Evolutionary conservation across 2,113 vertebrate species (phyloP).

Genomic region (Psilopsiagon aurifrons): DNA sequence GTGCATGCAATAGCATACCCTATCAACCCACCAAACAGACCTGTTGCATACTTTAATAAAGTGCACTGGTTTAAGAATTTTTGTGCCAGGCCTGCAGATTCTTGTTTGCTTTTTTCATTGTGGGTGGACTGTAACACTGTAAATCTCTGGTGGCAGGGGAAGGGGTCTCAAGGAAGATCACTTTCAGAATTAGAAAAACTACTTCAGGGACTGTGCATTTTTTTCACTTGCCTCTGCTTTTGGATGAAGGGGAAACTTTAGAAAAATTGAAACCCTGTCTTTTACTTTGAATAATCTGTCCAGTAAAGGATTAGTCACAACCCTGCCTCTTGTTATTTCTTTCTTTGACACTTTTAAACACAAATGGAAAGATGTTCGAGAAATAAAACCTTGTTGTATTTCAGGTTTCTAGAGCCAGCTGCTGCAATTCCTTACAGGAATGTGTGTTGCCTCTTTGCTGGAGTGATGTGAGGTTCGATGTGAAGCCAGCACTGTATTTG

Average conservation of each 20-base stretch:
- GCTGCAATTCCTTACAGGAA: not conserved
- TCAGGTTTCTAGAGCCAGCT: not conserved
- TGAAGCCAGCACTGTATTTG: not conserved
- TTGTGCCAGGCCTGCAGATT: not conserved
- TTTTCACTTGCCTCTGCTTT: not conserved
- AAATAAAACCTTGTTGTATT: not conserved
- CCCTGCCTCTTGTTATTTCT: not conserved
- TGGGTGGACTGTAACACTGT: not conserved
- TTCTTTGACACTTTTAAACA: not conserved
- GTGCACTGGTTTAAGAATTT: not conserved
- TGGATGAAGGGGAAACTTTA: not conserved
- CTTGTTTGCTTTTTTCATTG: not conserved
- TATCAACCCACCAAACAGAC: not conserved
- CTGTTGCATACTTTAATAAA: not conserved
- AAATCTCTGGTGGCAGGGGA: not conserved
- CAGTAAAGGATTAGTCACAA: not conserved
- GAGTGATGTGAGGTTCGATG: accelerated
- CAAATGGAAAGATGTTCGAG: not conserved
- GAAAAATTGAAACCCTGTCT: not conserved
- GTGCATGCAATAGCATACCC: accelerated
- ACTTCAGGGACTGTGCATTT: accelerated
- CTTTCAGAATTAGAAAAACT: not conserved
- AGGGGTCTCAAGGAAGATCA: not conserved
- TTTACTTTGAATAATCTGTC: not conserved
- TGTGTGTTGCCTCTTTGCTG: not conserved